A percentile compares a stretch with the other conserved stretches of the same genome.
These are phyloP conservation scores for Nicator chloris DNA, from an alignment of 2,113 vertebrate genomes.

Conservation along the genomic window DNA sequence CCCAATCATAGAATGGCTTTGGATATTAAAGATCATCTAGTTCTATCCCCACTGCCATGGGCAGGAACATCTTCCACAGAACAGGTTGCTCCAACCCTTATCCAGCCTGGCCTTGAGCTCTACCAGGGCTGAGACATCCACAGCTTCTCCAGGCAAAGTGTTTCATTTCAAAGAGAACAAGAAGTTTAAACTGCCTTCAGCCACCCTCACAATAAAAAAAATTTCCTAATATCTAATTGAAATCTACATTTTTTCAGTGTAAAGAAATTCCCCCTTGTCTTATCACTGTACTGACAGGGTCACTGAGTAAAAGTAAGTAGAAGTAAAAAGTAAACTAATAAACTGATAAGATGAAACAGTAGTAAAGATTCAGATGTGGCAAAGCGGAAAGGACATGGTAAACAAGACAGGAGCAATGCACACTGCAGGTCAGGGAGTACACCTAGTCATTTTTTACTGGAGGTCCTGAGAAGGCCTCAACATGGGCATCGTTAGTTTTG, in stretches of 20 bases:
- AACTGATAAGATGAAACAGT: neutral
- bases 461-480: neutral
- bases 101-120: neutral
- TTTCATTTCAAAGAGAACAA: neutral
- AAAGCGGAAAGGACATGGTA: neutral
- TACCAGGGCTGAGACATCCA: neutral
- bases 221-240: neutral
- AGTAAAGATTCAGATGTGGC: neutral
- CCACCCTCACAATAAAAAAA: too few species aligned
- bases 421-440: neutral
- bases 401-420: neutral
- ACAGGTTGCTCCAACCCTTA: neutral
- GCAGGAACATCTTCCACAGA: neutral
- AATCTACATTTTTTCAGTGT: neutral
- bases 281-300: neutral
- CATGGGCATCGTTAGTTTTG: fast-evolving
- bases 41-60: neutral
- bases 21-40: neutral
- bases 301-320: neutral
- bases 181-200: neutral
- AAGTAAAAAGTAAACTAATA: neutral
- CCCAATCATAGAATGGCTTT: neutral
- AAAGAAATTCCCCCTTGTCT: neutral
- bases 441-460: neutral
- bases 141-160: neutral